phyloP scores from a whole-genome alignment of 2,888 invertebrate species.

The Ophion slaviceki region DNA sequence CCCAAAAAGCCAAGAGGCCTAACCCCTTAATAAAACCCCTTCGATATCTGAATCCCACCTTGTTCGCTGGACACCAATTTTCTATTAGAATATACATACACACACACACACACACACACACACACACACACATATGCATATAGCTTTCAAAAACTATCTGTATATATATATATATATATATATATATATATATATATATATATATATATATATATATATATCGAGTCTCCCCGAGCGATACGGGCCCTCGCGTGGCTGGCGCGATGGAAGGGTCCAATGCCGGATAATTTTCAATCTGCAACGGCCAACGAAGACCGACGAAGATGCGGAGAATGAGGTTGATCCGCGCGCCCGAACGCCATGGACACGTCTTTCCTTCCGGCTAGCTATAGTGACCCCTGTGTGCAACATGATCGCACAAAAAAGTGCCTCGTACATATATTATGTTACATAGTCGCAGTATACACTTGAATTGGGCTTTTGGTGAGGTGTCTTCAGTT shows the following conservation, averaged over 20 bases:
- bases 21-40: too few relatives aligned
- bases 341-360: neutral
- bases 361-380: constrained; percentile 56
- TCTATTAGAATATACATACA: neutral
- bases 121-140: too few relatives aligned
- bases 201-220: neutral
- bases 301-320: constrained; percentile 20
- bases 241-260: constrained; percentile 6
- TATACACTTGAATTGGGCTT: too few relatives aligned
- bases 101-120: too few relatives aligned
- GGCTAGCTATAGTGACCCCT: constrained; percentile 75
- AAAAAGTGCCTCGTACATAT: constrained; percentile 24
- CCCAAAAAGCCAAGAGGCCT: too few relatives aligned
- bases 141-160: too few relatives aligned
- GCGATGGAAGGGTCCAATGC: constrained; percentile 33
- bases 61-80: neutral
- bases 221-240: constrained; percentile 24
- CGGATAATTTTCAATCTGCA: constrained; percentile 65
- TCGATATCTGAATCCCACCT: neutral
- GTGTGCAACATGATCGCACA: constrained; percentile 39
- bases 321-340: constrained; percentile 15
- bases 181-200: neutral
- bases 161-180: neutral
- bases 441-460: neutral
- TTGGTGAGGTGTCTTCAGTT: too few relatives aligned